A percentile compares a stretch with the other conserved stretches of the same genome.
Evolutionary conservation across 2,797 vertebrate species (phyloP).

Genomic region (Microtus obscurus): DNA sequence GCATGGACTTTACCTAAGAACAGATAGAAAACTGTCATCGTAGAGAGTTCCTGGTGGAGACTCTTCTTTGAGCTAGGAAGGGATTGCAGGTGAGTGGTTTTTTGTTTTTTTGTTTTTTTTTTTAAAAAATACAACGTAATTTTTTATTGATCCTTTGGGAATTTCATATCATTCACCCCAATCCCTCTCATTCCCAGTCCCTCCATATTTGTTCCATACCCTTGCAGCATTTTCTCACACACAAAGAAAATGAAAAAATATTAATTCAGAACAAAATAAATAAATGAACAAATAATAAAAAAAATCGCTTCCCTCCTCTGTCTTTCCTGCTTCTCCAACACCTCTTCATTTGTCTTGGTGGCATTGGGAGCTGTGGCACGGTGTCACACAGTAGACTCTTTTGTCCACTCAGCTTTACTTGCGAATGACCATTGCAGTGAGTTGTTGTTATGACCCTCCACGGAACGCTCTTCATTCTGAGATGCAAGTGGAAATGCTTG

Average conservation of each 20-base stretch:
- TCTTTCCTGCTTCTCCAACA: background rate
- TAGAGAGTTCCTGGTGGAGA: background rate
- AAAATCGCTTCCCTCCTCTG: background rate
- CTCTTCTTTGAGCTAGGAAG: background rate
- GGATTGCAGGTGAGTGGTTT: background rate
- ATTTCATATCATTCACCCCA: background rate
- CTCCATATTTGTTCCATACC: background rate
- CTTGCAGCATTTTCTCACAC: background rate
- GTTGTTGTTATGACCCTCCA: background rate
- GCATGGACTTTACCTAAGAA: conserved; percentile 38
- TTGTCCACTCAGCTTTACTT: background rate
- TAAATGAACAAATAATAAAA: background rate
- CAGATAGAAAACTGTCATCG: conserved; percentile 47
- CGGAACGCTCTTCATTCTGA: background rate
- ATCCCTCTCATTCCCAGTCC: background rate
- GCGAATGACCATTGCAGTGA: background rate
- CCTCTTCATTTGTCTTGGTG: background rate
- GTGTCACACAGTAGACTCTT: background rate
- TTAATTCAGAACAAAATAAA: background rate
- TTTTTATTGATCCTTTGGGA: background rate
- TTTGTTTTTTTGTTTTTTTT: background rate
- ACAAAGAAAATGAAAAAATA: background rate
- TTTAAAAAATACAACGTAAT: background rate
- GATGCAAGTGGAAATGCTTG: background rate
- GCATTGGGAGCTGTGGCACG: background rate